Conservation (phyloP, 2,113 vertebrate genomes). For the Sturnira hondurensis region DNA sequence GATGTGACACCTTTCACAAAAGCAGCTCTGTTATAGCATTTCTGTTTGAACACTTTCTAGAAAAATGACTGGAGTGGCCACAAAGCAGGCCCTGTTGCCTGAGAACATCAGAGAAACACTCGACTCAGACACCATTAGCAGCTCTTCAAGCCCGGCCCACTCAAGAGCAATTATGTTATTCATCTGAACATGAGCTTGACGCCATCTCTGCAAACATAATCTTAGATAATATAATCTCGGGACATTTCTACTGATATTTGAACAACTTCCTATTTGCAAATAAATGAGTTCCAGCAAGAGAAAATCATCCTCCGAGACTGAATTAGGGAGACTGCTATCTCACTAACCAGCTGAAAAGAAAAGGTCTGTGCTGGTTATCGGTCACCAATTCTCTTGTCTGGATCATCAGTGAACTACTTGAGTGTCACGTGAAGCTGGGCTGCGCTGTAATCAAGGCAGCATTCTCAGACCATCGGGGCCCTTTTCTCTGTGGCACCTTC, state of each 20-base stretch:
- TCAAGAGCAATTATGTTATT: background rate
- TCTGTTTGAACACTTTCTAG: background rate
- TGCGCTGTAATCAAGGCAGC: background rate
- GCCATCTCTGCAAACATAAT: background rate
- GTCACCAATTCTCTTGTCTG: background rate
- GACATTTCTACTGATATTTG: background rate
- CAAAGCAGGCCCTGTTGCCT: background rate
- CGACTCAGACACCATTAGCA: background rate
- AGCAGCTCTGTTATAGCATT: background rate
- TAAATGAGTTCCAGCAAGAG: background rate
- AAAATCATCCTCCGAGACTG: background rate
- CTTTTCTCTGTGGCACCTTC: background rate
- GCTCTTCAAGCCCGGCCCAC: background rate
- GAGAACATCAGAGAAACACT: background rate
- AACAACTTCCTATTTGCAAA: conserved; percentile 2
- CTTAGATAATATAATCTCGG: background rate
- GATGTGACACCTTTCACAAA: background rate
- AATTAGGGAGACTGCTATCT: background rate
- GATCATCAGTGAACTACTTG: background rate
- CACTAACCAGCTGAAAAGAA: background rate
- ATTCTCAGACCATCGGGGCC: background rate
- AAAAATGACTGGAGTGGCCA: background rate
- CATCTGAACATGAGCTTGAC: background rate
- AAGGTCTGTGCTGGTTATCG: background rate
- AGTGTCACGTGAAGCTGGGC: background rate